Evolutionary conservation across 2,797 vertebrate species (phyloP), one percentile per base, ranked within the genome.

Genomic region (Syngnathus acus): DNA sequence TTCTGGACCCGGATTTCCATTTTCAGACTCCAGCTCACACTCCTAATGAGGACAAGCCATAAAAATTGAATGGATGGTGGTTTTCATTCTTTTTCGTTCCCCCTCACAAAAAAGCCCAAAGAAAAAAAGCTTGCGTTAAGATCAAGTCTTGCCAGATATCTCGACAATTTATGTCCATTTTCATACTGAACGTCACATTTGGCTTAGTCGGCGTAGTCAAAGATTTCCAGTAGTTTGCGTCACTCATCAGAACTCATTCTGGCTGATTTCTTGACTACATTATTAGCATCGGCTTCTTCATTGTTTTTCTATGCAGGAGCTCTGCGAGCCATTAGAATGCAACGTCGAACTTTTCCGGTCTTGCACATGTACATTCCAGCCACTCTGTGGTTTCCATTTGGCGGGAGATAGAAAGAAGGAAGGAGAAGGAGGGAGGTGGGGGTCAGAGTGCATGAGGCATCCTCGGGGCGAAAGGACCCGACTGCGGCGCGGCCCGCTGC

Each of bases 371-470:
- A 45, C 60, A 62, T 86, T 88, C 88, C 87, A 86, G 79, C 79
- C 78, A 76, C 84, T 78, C 84, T 81, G 80, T 83, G 86, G 87
- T 89, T 89, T 88, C 86, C 86, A 88, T 87, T 87, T 85, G 85
- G 85, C 87, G 83, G 79, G 79, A 79, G 81, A 80, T 77, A 72
- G 83, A 80, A 80, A n/a, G 38, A 38, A 40, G 38, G 58, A 60
- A 60, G 42, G 21, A 45, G 42, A 43, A 45, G 42, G n/a, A 17
- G 51, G 51, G 26, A 32, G 54, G 1, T 54, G 54, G 26, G 54
- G 21, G 23, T 32, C 23, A 62, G 21, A 42, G 21, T 45, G 21
- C 21, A 21, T 7, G 40, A 23, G 42, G 60, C 40, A 14, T 62
- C 42, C 42, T 62, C 23, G 26, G 26, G 26, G 26, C 40, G 26